Percentiles rank a stretch among this genome's conserved stretches.
These are phyloP conservation scores for Copidosoma floridanum DNA, from an alignment of 1,140 invertebrate species.

Conservation along the genomic window DNA sequence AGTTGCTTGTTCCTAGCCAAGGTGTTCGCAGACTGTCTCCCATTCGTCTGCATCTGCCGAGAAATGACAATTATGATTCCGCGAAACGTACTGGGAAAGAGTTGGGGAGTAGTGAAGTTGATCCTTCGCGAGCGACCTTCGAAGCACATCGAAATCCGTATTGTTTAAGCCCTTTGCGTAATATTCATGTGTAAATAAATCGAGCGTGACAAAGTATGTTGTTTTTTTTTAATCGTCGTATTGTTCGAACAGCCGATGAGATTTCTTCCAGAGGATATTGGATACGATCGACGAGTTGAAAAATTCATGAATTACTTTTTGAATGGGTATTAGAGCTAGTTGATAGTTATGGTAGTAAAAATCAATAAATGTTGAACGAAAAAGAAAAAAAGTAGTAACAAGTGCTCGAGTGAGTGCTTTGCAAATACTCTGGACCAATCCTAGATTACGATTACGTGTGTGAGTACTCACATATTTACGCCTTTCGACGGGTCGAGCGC, in stretches of 20 bases:
- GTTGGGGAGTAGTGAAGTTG: too few relatives aligned
- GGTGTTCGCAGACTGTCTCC: constrained; percentile 6
- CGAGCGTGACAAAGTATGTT: neutral
- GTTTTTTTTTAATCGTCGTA: constrained; percentile 7
- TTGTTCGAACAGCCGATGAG: too few relatives aligned
- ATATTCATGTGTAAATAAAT: neutral
- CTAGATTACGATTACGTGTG: too few relatives aligned
- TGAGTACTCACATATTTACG: too few relatives aligned
- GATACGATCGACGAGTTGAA: too few relatives aligned
- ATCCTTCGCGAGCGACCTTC: constrained; percentile 11
- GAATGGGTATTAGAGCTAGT: neutral
- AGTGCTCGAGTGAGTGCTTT: neutral
- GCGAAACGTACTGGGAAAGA: too few relatives aligned
- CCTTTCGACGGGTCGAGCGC: too few relatives aligned
- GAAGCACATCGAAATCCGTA: constrained; percentile 22
- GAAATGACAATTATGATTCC: too few relatives aligned
- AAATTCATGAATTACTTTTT: too few relatives aligned
- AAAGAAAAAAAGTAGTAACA: constrained; percentile 7
- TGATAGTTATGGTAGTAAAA: neutral
- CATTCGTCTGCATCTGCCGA: neutral
- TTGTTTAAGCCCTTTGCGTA: constrained; percentile 8
- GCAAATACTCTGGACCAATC: constrained; percentile 22
- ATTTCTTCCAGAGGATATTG: too few relatives aligned
- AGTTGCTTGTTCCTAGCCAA: constrained; percentile 18
- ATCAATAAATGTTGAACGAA: neutral